Conservation (phyloP, 2,888 invertebrate genomes). For the Eumerus sabulonum region DNA sequence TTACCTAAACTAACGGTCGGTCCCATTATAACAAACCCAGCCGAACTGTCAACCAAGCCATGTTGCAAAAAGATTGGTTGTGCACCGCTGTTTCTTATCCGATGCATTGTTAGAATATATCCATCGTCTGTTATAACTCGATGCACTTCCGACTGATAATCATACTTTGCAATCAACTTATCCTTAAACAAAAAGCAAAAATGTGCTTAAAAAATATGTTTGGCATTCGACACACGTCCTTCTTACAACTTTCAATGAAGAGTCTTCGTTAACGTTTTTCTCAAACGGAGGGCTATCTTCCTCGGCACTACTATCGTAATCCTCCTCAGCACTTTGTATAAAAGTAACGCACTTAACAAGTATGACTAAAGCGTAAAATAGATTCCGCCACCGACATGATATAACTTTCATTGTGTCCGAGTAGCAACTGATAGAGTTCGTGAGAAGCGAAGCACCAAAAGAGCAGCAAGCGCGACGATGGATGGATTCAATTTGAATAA, state of each 20-base stretch:
- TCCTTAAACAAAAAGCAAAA: slow-evolving; percentile 72
- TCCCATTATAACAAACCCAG: slow-evolving; percentile 87
- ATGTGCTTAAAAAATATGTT: not conserved
- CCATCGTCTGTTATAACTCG: slow-evolving; percentile 86
- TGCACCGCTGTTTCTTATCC: slow-evolving; percentile 82
- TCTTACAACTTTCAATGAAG: slow-evolving; percentile 74
- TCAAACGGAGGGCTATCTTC: slow-evolving; percentile 74
- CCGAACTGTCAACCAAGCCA: slow-evolving; percentile 86
- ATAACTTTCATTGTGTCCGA: slow-evolving; percentile 66
- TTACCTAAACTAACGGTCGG: slow-evolving; percentile 81
- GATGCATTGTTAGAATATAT: slow-evolving; percentile 87
- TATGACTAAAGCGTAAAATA: slow-evolving; percentile 49
- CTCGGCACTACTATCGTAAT: slow-evolving; percentile 75
- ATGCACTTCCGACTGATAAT: slow-evolving; percentile 84
- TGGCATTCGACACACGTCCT: not conserved
- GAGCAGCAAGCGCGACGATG: slow-evolving; percentile 28
- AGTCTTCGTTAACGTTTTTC: slow-evolving; percentile 76
- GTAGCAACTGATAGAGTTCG: slow-evolving; percentile 36
- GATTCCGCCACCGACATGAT: slow-evolving; percentile 49
- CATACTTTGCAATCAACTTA: slow-evolving; percentile 82
- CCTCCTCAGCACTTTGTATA: slow-evolving; percentile 63
- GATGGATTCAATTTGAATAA: slow-evolving; percentile 63
- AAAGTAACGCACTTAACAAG: slow-evolving; percentile 35
- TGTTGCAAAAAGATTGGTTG: slow-evolving; percentile 84
- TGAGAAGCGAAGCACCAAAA: slow-evolving; percentile 32